phyloP scores from a whole-genome alignment of 1,140 invertebrate species.

The Heterodera carotae region DNA sequence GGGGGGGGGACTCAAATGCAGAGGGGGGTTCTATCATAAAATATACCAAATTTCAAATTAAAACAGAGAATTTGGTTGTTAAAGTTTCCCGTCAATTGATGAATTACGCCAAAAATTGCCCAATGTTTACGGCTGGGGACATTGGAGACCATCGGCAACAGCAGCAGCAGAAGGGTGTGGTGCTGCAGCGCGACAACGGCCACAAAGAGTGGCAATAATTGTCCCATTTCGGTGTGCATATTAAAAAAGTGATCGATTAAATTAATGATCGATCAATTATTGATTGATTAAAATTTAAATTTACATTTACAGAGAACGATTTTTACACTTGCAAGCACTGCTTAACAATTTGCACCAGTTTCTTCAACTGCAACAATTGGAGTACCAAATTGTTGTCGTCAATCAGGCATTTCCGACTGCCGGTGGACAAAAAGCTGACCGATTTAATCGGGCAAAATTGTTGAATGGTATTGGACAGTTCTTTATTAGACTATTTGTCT shows the following conservation, averaged over 20 bases:
- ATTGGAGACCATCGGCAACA: neutral
- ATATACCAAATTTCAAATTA: too few relatives aligned
- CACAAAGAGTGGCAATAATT: neutral
- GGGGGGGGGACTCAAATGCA: too few relatives aligned
- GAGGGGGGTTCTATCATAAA: too few relatives aligned
- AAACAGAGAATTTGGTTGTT: too few relatives aligned
- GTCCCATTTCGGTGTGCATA: neutral
- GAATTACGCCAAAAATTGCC: neutral
- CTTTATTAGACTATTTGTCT: slow-evolving; percentile 74
- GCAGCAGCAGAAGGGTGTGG: too few relatives aligned
- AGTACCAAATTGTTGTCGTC: slow-evolving; percentile 12
- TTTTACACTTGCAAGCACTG: neutral
- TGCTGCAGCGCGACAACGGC: too few relatives aligned
- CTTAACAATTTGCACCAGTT: slow-evolving; percentile 16
- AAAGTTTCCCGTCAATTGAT: neutral
- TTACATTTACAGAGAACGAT: slow-evolving; percentile 5
- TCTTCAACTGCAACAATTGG: slow-evolving; percentile 20
- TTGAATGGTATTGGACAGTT: neutral
- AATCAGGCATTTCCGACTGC: neutral
- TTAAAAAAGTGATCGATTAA: neutral
- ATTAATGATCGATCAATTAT: too few relatives aligned
- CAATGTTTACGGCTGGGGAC: neutral
- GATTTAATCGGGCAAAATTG: neutral
- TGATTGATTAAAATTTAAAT: neutral
- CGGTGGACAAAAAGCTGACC: neutral